Evolutionary conservation across 2,113 vertebrate genomes (phyloP).

Genomic region (Tricholaema leucomelas): DNA sequence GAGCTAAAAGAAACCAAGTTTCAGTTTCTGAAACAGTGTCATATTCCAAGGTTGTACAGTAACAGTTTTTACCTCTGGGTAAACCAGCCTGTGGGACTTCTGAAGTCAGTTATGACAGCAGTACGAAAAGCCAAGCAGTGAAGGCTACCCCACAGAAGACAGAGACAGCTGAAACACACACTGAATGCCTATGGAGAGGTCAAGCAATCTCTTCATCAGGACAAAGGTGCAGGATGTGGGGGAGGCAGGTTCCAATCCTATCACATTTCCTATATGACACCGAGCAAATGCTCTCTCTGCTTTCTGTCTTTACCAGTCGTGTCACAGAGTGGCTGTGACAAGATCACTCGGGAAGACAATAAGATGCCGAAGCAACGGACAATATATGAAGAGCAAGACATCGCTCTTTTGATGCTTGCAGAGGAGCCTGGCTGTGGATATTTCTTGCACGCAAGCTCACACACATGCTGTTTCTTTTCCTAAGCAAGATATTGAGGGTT

Average conservation of each 20-base stretch:
- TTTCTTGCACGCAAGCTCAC: background rate
- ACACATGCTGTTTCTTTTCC: background rate
- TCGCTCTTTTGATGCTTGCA: background rate
- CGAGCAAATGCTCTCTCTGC: background rate
- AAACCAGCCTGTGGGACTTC: background rate
- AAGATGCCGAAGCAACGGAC: background rate
- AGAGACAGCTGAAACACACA: background rate
- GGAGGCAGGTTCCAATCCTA: background rate
- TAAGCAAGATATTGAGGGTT: background rate
- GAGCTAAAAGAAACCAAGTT: background rate
- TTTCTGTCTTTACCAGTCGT: background rate
- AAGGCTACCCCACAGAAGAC: background rate
- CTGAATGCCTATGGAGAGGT: background rate
- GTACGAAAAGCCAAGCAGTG: background rate
- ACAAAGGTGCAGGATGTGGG: background rate
- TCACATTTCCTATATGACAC: background rate
- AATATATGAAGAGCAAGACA: background rate
- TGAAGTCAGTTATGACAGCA: background rate
- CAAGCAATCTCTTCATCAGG: background rate
- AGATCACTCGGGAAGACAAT: background rate
- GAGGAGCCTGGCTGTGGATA: background rate
- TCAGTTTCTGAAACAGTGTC: background rate
- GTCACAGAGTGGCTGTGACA: background rate
- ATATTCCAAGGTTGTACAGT: background rate
- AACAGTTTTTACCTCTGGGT: background rate